A percentile compares a stretch with the other conserved stretches of the same genome.
Conservation (phyloP, 2,888 invertebrate species). For the Drosophila siamana region DNA sequence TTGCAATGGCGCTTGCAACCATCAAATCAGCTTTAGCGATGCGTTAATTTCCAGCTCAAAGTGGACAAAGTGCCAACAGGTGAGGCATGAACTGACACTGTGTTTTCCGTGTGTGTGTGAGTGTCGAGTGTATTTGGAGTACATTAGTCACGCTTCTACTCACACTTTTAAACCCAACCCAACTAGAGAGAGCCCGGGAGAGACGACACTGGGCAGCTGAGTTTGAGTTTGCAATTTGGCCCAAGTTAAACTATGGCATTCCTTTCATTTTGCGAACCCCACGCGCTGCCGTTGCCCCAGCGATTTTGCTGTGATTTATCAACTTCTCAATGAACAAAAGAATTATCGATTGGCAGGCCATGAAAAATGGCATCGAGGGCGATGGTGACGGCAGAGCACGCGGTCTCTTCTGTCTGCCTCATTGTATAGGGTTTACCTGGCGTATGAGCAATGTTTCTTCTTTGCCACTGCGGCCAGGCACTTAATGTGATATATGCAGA, state of each 20-base stretch:
- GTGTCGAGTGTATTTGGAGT: slow-evolving; percentile 61
- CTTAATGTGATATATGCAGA: slow-evolving; percentile 73
- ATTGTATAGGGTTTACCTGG: slow-evolving; percentile 41
- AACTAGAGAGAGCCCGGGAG: slow-evolving; percentile 5
- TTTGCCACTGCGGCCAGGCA: slow-evolving; percentile 42
- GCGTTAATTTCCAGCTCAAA: slow-evolving; percentile 50
- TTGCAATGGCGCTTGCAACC: neutral
- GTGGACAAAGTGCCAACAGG: slow-evolving; percentile 55
- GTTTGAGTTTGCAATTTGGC: slow-evolving; percentile 53
- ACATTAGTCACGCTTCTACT: slow-evolving; percentile 53
- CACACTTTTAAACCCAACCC: slow-evolving; percentile 6
- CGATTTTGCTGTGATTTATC: slow-evolving; percentile 64
- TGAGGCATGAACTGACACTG: slow-evolving; percentile 45
- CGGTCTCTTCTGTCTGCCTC: slow-evolving; percentile 8
- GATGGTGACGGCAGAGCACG: neutral
- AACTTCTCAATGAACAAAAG: slow-evolving; percentile 80
- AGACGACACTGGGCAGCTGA: slow-evolving; percentile 14
- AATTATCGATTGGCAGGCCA: slow-evolving; percentile 75
- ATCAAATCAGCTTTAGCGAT: slow-evolving; percentile 46
- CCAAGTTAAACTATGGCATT: slow-evolving; percentile 69
- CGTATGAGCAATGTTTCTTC: slow-evolving; percentile 68
- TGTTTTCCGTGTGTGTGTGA: slow-evolving; percentile 8
- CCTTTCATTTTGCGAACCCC: slow-evolving; percentile 52
- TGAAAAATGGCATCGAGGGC: slow-evolving; percentile 63
- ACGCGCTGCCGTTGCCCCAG: neutral